Conservation (phyloP, 2,888 invertebrate species). For the Chrysolina americana region DNA sequence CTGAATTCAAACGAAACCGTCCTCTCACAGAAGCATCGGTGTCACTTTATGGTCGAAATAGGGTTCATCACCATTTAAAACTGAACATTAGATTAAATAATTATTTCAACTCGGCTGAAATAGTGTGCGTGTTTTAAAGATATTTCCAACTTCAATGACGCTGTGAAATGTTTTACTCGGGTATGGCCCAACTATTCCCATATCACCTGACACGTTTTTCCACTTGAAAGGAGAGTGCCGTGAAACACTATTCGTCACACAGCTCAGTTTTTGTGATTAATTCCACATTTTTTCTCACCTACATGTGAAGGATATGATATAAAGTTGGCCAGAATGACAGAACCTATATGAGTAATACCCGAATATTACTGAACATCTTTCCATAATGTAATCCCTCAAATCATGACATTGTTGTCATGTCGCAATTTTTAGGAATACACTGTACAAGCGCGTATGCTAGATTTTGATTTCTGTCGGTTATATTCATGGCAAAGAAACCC, state of each 20-base stretch:
- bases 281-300: background rate
- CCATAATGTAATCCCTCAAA: too few species aligned
- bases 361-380: too few species aligned
- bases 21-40: slow-evolving; percentile 14
- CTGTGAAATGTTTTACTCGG: slow-evolving; percentile 32
- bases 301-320: background rate
- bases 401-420: too few species aligned
- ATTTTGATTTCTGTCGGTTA: too few species aligned
- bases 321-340: too few species aligned
- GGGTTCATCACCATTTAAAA: slow-evolving; percentile 39
- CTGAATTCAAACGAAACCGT: slow-evolving; percentile 26
- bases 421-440: too few species aligned
- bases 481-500: too few species aligned
- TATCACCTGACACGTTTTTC: slow-evolving; percentile 50
- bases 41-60: slow-evolving; percentile 31
- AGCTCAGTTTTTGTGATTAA: background rate
- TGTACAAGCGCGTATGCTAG: too few species aligned
- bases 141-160: slow-evolving; percentile 34
- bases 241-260: background rate
- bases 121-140: slow-evolving; percentile 33
- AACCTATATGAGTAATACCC: too few species aligned
- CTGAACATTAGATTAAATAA: slow-evolving; percentile 39
- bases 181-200: slow-evolving; percentile 32
- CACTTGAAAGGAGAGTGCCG: slow-evolving; percentile 40
- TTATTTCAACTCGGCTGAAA: slow-evolving; percentile 25